Evolutionary conservation across 2,888 invertebrate species (phyloP).

Genomic region (Lagria hirta): DNA sequence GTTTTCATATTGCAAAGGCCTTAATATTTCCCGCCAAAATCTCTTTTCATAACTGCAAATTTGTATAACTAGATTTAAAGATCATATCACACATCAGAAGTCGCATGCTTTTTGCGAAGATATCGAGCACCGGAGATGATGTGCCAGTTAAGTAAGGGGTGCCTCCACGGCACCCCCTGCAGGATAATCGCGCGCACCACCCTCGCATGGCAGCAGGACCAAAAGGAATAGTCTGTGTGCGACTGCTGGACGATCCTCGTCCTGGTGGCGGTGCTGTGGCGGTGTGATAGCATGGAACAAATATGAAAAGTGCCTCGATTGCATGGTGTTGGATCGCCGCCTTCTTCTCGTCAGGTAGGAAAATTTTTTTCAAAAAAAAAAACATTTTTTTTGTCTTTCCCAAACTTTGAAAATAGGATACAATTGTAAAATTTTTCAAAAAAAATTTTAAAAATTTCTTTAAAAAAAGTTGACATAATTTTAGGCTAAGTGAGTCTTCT

Average conservation of each 20-base stretch:
- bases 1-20: neutral
- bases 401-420: neutral
- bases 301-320: conserved; percentile 42
- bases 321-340: conserved; percentile 47
- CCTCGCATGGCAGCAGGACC: conserved; percentile 43
- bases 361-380: too few species aligned
- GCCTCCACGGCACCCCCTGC: conserved; percentile 42
- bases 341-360: conserved; percentile 41
- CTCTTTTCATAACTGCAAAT: neutral
- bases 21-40: neutral
- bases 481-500: too few species aligned
- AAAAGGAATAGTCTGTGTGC: conserved; percentile 46
- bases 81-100: too few species aligned
- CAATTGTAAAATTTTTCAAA: too few species aligned
- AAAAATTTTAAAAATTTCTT: too few species aligned
- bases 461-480: too few species aligned
- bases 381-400: too few species aligned
- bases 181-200: conserved; percentile 43
- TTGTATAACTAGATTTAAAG: neutral
- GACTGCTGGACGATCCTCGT: conserved; percentile 39
- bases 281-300: conserved; percentile 45
- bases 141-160: conserved; percentile 39
- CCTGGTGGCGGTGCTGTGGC: conserved; percentile 39
- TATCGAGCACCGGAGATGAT: conserved; percentile 38
- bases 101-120: conserved; percentile 18